Evolutionary conservation across 2,113 vertebrate species (phyloP), one percentile per base, ranked within the genome.

Genomic region (Acrocephalus kingi): DNA sequence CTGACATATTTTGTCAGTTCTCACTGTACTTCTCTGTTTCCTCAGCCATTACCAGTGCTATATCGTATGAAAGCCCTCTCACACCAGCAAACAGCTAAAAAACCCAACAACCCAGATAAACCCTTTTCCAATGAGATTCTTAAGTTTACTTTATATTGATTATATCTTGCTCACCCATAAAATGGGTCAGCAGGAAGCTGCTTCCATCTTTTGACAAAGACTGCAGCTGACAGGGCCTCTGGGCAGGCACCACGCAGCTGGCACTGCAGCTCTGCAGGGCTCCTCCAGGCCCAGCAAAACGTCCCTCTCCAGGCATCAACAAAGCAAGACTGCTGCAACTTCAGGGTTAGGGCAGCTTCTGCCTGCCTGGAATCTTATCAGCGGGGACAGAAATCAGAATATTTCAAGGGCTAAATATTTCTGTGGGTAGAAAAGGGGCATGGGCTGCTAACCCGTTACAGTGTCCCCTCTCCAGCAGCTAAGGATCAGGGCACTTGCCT

Each of bases 271-370:
- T 93, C 83, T 66, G 18, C 81, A 83, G 92, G 79, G 55, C 76
- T 74, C 75, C 93, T 77, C 69, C 51, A 37, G 85, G 87, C 92
- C 67, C 64, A 54, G 76, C 62, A 78, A 78, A 92, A 46, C 0
- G 0, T 7, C 89, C 28, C 73, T 95, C 94, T 95, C 84, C 69
- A 84, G 96, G 94, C 93, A 96, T 97, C 92, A 90, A 95, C 94
- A 95, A 90, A 96, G 56, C 85, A 63, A 74, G 54, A 80, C 92
- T 87, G 69, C 91, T 80, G 56, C 72, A 84, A n/a, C 72, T 95
- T 20, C 72, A 72, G 82, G 84, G 90, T 30, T 27, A 91, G 93
- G 84, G 64, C 68, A 90, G 92, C 79, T 67, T 64, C 95, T 90
- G 90, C 77, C 61, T 78, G 89, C 86, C 93, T 90, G 82, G 12